Evolutionary conservation across 2,797 vertebrate species (phyloP).

Genomic region (Poeciliopsis presidionis): DNA sequence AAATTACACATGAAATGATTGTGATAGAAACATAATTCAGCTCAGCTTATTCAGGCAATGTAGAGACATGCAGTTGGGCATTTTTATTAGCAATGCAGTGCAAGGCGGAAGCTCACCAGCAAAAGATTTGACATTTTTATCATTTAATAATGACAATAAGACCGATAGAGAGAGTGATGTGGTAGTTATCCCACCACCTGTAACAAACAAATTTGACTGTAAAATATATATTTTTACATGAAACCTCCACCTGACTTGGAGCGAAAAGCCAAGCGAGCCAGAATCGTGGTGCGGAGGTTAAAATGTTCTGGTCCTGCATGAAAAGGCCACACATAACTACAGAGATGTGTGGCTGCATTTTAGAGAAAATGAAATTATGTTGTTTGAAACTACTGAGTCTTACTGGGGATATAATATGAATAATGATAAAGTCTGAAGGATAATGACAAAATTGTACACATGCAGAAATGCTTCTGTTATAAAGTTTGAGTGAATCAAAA

Average conservation of each 20-base stretch:
- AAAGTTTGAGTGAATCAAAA: background rate
- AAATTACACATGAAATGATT: conserved; percentile 32
- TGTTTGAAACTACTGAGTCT: background rate
- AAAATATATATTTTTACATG: background rate
- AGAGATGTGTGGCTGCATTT: background rate
- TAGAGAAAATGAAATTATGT: background rate
- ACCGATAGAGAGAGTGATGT: background rate
- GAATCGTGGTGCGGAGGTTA: background rate
- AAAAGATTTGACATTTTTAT: background rate
- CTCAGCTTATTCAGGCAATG: conserved; percentile 32
- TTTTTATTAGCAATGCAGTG: background rate
- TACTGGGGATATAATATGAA: background rate
- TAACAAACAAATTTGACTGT: background rate
- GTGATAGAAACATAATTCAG: conserved; percentile 15
- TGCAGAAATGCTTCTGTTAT: background rate
- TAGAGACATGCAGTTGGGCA: conserved; percentile 10
- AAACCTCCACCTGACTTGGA: background rate
- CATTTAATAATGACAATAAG: background rate
- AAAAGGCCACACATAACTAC: background rate
- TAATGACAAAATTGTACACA: background rate
- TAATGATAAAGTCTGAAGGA: background rate
- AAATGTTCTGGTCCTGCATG: background rate
- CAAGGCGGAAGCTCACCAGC: background rate
- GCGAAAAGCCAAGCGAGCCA: background rate
- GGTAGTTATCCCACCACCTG: background rate